Evolutionary conservation across 2,797 vertebrate genomes (phyloP).

Genomic region (Melanogrammus aeglefinus): DNA sequence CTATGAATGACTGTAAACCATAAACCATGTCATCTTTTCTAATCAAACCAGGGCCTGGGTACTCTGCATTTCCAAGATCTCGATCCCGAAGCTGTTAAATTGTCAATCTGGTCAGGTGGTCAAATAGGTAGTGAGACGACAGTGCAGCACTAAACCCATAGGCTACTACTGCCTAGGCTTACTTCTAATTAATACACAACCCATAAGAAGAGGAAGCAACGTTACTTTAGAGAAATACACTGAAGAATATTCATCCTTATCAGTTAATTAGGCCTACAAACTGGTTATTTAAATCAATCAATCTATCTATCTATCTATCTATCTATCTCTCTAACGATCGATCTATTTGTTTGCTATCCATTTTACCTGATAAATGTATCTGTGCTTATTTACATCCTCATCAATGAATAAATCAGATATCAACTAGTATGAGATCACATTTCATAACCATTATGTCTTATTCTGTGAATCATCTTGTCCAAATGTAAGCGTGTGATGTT

Average conservation of each 20-base stretch:
- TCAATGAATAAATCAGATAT: background rate
- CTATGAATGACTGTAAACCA: background rate
- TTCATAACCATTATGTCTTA: background rate
- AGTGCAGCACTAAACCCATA: background rate
- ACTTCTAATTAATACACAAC: no score
- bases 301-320: no score
- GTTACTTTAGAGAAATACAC: no score
- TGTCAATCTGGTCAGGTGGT: background rate
- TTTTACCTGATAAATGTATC: background rate
- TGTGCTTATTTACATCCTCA: background rate
- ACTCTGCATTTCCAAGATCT: background rate
- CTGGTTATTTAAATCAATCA: no score
- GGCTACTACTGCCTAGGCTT: no score
- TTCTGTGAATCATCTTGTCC: background rate
- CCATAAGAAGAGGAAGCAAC: background rate
- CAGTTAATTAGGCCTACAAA: no score
- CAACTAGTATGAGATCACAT: background rate
- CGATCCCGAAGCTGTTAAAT: background rate
- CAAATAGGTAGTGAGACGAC: background rate
- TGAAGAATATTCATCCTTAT: no score
- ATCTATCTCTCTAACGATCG: no score
- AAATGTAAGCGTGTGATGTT: background rate
- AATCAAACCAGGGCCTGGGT: background rate
- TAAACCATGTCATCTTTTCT: background rate
- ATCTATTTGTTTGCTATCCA: no score